A percentile compares a stretch with the other conserved stretches of the same genome.
phyloP scores from a whole-genome alignment of 2,113 vertebrate genomes.

The Catharus fuscescens region DNA sequence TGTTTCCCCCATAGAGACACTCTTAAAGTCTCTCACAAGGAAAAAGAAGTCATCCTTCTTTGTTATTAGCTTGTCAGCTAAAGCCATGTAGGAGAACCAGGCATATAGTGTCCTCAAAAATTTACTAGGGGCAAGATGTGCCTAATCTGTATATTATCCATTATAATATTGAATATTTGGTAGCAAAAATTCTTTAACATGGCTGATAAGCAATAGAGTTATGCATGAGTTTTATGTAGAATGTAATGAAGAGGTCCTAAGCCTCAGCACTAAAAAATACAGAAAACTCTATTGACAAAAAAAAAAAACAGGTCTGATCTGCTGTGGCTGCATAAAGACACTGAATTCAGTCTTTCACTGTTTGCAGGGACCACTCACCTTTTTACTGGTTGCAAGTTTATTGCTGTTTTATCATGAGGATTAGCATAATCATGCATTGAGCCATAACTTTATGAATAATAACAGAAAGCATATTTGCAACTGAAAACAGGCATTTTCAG shows the following conservation, averaged over 20 bases:
- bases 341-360: too few species aligned
- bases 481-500: slow-evolving; percentile 12
- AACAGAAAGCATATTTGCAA: neutral
- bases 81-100: neutral
- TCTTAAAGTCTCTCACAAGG: neutral
- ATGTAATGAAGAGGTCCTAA: neutral
- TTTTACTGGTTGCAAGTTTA: neutral
- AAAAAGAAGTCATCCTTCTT: neutral
- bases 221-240: neutral
- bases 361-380: neutral
- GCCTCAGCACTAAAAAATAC: neutral
- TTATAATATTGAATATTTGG: neutral
- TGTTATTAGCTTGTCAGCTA: neutral
- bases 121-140: neutral
- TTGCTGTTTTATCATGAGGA: neutral
- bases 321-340: too few species aligned
- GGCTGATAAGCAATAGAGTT: neutral
- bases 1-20: neutral
- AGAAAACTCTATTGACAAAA: neutral
- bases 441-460: neutral
- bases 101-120: neutral
- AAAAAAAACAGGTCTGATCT: too few species aligned
- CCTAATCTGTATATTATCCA: neutral
- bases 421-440: neutral
- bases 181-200: neutral